Conservation (phyloP, 2,113 vertebrate species). For the Pachycephala philippinensis region DNA sequence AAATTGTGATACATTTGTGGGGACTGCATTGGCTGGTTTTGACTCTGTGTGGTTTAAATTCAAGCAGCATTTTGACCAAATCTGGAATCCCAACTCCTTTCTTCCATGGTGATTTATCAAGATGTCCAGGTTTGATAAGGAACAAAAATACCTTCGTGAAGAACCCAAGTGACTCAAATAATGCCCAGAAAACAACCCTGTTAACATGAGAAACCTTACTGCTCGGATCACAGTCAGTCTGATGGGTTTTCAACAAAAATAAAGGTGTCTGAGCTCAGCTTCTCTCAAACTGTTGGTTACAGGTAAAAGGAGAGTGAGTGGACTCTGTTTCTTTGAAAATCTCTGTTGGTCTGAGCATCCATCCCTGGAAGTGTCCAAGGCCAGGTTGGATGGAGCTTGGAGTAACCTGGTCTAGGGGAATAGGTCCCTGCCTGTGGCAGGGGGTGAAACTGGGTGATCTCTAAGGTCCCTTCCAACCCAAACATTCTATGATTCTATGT, state of each 20-base stretch:
- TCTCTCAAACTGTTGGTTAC: neutral
- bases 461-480: neutral
- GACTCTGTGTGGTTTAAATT: neutral
- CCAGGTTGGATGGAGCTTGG: neutral
- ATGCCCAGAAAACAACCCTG: neutral
- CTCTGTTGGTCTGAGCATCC: fast-evolving
- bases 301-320: neutral
- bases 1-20: neutral
- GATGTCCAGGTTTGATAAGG: neutral
- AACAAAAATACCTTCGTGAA: neutral
- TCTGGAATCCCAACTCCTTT: neutral
- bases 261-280: neutral
- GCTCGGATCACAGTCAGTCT: neutral
- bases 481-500: neutral
- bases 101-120: neutral
- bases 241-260: neutral
- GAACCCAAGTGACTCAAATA: neutral
- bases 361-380: neutral
- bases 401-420: neutral
- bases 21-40: neutral
- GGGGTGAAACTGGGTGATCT: neutral
- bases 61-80: neutral
- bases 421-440: neutral
- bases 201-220: neutral
- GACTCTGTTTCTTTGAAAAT: neutral